Evolutionary conservation across 2,888 invertebrate species (phyloP), one percentile per base, ranked within the genome.

Genomic region (Tubulanus polymorphus): DNA sequence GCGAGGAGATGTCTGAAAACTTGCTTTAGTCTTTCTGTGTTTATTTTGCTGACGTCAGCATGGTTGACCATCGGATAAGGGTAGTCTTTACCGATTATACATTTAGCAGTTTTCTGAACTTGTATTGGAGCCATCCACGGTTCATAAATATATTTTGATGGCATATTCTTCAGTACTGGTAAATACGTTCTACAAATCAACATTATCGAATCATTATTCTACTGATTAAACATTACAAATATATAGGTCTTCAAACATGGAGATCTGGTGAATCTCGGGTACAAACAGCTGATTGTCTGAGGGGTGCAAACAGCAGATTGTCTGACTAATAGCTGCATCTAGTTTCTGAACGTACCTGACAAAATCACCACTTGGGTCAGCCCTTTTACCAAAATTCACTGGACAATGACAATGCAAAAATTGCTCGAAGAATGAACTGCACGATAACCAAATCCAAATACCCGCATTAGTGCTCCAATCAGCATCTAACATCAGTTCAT

Each of bases 391-490:
- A 60, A 73, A 74, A 35, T 68, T 60, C 8, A 74, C 68, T 5
- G 75, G 75, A 47, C 72, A 74, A 56, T 72, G 72, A 54, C 74
- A 73, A 57, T 71, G 70, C 1, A 74, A 61, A 6, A 71, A 69
- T 46, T 71, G 72, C 63, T 77, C 76, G 64, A 74, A 74, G 26
- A 74, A 74, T 1, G 74, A 74, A 53, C 73, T 74, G 23, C 41
- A 41, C 10, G 74, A 71, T 57, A 75, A 71, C 75, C 75, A 75
- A 72, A 74, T 74, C 75, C 75, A 74, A 60, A 74, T 75, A 2
- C 75, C 75, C n/a, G 75, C 71, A 68, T 70, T 70, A 18, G 74
- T 72, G 52, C 74, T 74, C 74, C 74, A 74, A 64, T 75, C 74
- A 56, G 72, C 73, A 64, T 75, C 73, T 25, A 74, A 51, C 55